Base-by-base conservation (phyloP, 2,888 invertebrate genomes). In the Tiliacea citrago region DNA sequence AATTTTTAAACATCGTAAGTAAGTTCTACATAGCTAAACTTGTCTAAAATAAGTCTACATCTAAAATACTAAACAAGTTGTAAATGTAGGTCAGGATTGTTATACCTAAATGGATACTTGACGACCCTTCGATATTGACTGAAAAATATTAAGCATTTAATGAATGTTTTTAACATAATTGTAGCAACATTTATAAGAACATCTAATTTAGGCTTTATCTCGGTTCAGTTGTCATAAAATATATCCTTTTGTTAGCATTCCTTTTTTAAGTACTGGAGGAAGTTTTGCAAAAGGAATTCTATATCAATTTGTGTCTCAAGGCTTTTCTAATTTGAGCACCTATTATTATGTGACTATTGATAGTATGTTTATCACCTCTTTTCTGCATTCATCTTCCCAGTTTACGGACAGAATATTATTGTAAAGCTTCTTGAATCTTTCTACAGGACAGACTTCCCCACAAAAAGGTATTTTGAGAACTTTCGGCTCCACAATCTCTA, bases 341-440 rank as follows among this genome's bases (percentile, higher is more conserved):
- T 21, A 45, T 69, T 16, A 12, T 39, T 21, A 35, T 45, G 9
- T 24, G 24, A 47, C 9, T 60, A 60, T 71, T n/a, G 4, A 49
- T 2, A 29, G 9, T 42, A 71, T 12, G 12, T 49, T 35, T 49
- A 8, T 77, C 51, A 83, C 83, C 85, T 82, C 71, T 77, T 82
- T 91, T 63, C 92, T 90, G 88, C 98, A 98, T 89, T 98, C 98
- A 0, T 92, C 90, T 13, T 97, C 96, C 98, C 98, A 98, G 87
- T 98, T 94, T 4, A 96, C 94, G 24, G 97, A 97, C 71, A 98
- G 90, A 0, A 98, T 93, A 78, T 97, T 97, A 57, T 97, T 95
- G 80, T 98, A 97, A 4, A 95, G 82, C 2, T 87, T 85, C 0
- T 88, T 71, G 76, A 96, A 98, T 86, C 97, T 93, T 8, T 96